Percentiles rank a stretch among this genome's conserved stretches.
These are phyloP conservation scores for Rambutsinella grinnellia DNA, from an alignment of 2,888 invertebrate genomes.

Conservation along the genomic window DNA sequence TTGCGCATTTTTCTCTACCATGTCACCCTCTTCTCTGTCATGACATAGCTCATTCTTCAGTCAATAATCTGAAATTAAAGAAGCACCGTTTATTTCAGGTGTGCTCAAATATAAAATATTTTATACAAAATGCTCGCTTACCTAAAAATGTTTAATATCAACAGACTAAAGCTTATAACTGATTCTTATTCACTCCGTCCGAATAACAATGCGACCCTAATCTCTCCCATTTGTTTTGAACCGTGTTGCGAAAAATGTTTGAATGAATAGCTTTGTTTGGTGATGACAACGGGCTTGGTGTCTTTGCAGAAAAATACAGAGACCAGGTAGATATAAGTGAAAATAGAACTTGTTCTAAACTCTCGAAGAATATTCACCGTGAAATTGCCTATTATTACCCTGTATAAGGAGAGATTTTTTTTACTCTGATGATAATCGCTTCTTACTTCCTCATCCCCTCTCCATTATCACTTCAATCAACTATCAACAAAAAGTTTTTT, in stretches of 20 bases:
- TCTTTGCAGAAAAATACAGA: slow-evolving; percentile 5
- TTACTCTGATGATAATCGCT: neutral
- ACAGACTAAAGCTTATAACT: too few relatives aligned
- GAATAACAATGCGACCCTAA: neutral
- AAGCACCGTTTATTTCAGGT: neutral
- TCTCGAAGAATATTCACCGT: slow-evolving; percentile 16
- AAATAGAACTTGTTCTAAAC: neutral
- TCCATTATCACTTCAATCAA: neutral
- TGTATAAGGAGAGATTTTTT: neutral
- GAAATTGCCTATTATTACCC: slow-evolving; percentile 18
- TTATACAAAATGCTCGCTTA: neutral
- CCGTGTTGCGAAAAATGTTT: neutral
- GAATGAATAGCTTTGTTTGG: neutral
- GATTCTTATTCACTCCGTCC: neutral
- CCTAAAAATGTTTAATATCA: too few relatives aligned
- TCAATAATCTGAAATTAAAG: neutral
- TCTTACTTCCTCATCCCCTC: slow-evolving; percentile 4
- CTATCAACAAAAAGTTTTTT: neutral
- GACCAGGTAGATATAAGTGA: neutral
- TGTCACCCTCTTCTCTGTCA: neutral
- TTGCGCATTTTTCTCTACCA: neutral
- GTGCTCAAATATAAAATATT: neutral
- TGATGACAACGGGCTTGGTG: neutral
- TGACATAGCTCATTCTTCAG: neutral
- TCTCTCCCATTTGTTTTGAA: neutral